Evolutionary conservation across 2,797 vertebrate species (phyloP).

Genomic region (Champsocephalus gunnari): DNA sequence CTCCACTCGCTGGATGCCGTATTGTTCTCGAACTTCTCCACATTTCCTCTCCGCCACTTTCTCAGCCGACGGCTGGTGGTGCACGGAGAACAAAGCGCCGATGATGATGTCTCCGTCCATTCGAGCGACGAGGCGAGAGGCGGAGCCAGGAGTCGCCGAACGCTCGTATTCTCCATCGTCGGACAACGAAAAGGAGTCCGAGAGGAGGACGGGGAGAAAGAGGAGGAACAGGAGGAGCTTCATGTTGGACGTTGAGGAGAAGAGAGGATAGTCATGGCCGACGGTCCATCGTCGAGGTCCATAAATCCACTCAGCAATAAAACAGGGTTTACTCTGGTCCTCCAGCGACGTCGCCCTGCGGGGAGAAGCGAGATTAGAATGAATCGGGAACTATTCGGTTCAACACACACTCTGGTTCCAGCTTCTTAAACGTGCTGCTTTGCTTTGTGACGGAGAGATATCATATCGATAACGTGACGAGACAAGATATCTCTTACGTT

Average conservation of each 20-base stretch:
- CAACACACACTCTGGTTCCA: no score
- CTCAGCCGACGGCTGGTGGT: conserved; percentile 95
- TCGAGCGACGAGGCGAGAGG: conserved; percentile 92
- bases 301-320: conserved; percentile 61
- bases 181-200: conserved; percentile 83
- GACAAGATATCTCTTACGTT: no score
- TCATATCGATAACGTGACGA: no score
- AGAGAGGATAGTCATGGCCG: conserved; percentile 75
- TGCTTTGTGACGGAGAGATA: no score
- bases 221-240: conserved; percentile 78
- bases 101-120: conserved; percentile 98
- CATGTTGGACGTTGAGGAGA: conserved; percentile 81
- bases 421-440: no score
- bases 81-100: conserved; percentile 96
- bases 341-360: conserved; percentile 43
- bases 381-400: no score
- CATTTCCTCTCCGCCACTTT: conserved; percentile 97
- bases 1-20: conserved; percentile 97
- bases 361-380: no score
- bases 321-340: conserved; percentile 22
- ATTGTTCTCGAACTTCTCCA: conserved; percentile 96
- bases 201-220: conserved; percentile 85
- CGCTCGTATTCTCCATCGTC: conserved; percentile 82
- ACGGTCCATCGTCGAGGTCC: conserved; percentile 58
- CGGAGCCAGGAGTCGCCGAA: conserved; percentile 85